Base-by-base conservation (phyloP, 2,888 invertebrate genomes). In the Hydroisotoma schaefferi region DNA sequence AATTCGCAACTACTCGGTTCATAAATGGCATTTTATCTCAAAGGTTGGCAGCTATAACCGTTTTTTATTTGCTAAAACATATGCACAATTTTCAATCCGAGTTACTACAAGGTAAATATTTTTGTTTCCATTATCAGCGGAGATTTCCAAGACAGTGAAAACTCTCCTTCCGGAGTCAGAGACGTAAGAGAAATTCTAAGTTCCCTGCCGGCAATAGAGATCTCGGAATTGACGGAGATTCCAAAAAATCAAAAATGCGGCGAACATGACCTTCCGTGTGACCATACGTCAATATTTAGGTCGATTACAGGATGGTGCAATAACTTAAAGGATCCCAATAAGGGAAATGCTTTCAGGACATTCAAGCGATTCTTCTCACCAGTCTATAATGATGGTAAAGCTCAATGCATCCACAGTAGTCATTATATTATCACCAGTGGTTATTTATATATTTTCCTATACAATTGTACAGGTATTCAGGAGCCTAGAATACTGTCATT, bases 261-360 rank as follows among this genome's bases (percentile, higher is more conserved):
- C 48, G 77, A 79, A 61, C 76, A 78, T 58, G 77, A 76, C 3
- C 69, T 78, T 23, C 80, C 79, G 0, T 80, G 80, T 70, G 80
- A 80, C 68, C 79, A 80, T 68, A 80, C 79, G 15, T 73, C 77
- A 60, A 74, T 75, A 56, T 78, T 76, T 67, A 72, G 79, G 18
- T 76, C 78, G 2, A 73, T 76, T 27, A 77, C 78, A 2, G 80
- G 80, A 20, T 79, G 79, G 78, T 80, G 80, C 61, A 80, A 80
- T 69, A 80, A 80, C 69, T 73, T 80, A n/a, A 74, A 75, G 40
- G 73, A 75, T 62, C 79, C 80, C 1, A 74, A 76, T 29, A 73
- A 72, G 56, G 80, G 80, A 26, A 79, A 78, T 67, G 76, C 77
- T 43, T 75, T 79, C 65, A 71, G 76, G 15, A 76, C 77, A 2